These are phyloP conservation scores for Dolichopus griseipennis DNA, from an alignment of 2,888 invertebrate genomes.

Conservation along the genomic window DNA sequence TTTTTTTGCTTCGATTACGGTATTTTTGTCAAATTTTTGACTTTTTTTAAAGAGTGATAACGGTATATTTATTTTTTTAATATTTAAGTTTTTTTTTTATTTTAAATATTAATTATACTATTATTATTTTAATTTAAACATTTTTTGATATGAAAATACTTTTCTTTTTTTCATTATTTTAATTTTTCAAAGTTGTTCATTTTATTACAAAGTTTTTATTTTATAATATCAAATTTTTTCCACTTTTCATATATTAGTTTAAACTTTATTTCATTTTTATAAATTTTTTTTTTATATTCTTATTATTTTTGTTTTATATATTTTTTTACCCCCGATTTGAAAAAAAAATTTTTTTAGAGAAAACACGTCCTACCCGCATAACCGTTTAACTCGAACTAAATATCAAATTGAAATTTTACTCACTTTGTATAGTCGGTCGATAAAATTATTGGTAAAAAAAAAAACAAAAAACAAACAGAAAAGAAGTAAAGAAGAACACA, in stretches of 20 bases:
- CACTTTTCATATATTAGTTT: too few species aligned
- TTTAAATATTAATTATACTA: too few species aligned
- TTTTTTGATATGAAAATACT: neutral
- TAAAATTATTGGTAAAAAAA: neutral
- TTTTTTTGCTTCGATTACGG: neutral
- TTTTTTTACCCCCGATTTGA: neutral
- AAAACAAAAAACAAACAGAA: too few species aligned
- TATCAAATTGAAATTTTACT: neutral
- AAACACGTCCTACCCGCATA: slow-evolving; percentile 38
- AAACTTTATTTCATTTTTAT: too few species aligned
- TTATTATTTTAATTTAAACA: neutral
- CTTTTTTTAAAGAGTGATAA: neutral
- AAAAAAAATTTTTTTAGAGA: slow-evolving; percentile 8
- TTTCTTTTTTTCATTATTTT: neutral
- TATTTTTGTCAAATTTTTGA: neutral
- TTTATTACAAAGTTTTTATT: too few species aligned
- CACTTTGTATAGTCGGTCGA: slow-evolving; percentile 3
- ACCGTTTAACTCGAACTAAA: slow-evolving; percentile 43
- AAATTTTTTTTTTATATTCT: neutral
- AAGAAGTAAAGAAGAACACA: too few species aligned
- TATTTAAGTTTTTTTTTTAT: too few species aligned
- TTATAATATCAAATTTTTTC: too few species aligned
- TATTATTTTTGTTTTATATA: neutral
- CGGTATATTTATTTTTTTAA: neutral
- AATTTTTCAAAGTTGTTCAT: neutral